Base-by-base conservation (phyloP, 1,140 invertebrate genomes). In the Lucilia cuprina region DNA sequence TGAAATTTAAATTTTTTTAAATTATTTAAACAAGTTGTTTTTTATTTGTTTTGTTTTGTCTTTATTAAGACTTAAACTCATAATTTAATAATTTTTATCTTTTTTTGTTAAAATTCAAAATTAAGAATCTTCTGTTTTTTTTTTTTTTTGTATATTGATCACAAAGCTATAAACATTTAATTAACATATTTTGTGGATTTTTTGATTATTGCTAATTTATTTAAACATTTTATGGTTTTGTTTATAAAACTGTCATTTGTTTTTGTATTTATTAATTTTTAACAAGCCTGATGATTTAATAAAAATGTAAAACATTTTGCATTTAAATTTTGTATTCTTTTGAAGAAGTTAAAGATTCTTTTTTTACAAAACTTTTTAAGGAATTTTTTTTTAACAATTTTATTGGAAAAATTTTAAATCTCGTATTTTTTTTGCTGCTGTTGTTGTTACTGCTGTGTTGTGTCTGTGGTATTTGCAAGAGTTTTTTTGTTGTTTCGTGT, bases 161-260 rank as follows among this genome's bases (percentile, higher is more conserved):
- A n/a, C n/a, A n/a, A n/a, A n/a, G 74, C 9, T 25, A 75, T 75
- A 75, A 75, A 75, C 21, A 12, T 65, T 65, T 65, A 17, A 14
- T 65, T 65, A 2, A 49, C n/a, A n/a, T 17, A 1, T 65, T 65
- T 14, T 0, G 55, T 65, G 2, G 0, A 49, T 78, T 78, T 50
- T 80, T 80, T 80, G 75, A 17, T 80, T 80, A 49, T 70, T 70
- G n/a, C 21, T 50, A 80, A 80, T 50, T 25, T 50, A 80, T 50
- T 50, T 21, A 21, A 1, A 70, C 25, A 8, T 1, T 21, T 70
- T 70, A 70, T 70, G 17, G 65, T 70, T 70, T 70, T 70, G 65
- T 70, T 70, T 19, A 21, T 70, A 9, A 25, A 25, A 9, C 2
- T 19, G 41, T 49, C 8, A 49, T 80, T 50, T 21, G 47, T 25